Evolutionary conservation across 2,888 invertebrate species (phyloP).

Genomic region (Orthonychiurus folsomi): DNA sequence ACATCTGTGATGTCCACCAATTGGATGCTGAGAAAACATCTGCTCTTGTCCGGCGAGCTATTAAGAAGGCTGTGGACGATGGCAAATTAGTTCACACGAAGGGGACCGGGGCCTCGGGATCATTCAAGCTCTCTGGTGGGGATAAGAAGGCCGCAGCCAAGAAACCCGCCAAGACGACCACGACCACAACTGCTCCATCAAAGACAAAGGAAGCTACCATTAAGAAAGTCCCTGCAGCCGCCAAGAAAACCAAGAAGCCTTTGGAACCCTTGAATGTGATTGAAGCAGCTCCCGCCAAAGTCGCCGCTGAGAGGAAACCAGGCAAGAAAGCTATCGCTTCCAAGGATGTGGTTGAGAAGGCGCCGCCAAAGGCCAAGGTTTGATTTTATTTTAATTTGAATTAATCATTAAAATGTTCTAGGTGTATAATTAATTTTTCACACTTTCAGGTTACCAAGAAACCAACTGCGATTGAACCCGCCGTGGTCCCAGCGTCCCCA

Average conservation of each 20-base stretch:
- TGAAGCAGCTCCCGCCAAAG: no score
- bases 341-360: no score
- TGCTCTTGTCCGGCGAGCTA: constrained; percentile 53
- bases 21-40: constrained; percentile 53
- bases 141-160: background rate
- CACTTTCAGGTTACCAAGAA: no score
- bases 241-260: constrained; percentile 7
- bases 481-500: background rate
- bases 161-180: no score
- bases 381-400: no score
- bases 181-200: no score
- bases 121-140: constrained; percentile 22
- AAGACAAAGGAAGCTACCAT: background rate
- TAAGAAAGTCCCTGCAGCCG: background rate
- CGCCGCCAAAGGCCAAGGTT: no score
- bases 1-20: constrained; percentile 53
- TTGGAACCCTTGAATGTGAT: background rate
- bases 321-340: no score
- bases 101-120: constrained; percentile 31
- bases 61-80: constrained; percentile 52
- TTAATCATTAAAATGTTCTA: no score
- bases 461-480: no score
- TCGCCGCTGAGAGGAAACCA: no score
- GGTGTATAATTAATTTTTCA: no score
- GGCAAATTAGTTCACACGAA: constrained; percentile 41